These are phyloP conservation scores for Varanus salvator DNA, from an alignment of 2,113 vertebrate species.

Conservation along the genomic window DNA sequence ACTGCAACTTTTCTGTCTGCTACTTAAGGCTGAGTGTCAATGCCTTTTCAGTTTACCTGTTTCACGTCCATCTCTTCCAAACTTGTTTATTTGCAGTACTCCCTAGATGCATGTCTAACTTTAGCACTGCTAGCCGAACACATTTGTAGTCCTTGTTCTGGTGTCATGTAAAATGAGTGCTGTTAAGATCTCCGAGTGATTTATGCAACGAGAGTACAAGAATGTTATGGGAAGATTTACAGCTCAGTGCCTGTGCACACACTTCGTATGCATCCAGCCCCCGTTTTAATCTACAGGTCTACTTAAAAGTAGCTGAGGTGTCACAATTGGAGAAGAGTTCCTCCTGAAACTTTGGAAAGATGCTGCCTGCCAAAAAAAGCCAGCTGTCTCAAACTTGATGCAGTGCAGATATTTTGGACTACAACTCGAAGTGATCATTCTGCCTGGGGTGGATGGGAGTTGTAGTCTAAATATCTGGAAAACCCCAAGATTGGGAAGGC, in stretches of 20 bases:
- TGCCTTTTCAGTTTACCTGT: background rate
- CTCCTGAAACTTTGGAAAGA: no score
- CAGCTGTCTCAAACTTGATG: no score
- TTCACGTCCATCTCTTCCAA: background rate
- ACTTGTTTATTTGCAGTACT: background rate
- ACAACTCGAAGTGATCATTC: no score
- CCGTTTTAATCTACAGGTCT: background rate
- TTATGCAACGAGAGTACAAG: background rate
- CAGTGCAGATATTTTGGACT: no score
- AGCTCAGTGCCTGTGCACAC: background rate
- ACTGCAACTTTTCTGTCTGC: background rate
- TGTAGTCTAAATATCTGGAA: no score
- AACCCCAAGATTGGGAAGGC: no score
- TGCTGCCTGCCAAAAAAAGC: background rate
- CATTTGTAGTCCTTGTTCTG: background rate
- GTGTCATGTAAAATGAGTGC: background rate
- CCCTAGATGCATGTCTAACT: background rate
- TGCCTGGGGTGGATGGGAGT: no score
- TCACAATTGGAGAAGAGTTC: no score
- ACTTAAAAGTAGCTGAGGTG: background rate
- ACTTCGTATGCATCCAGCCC: background rate
- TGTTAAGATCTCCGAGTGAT: background rate
- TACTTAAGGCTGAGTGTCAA: background rate
- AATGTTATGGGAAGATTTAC: background rate
- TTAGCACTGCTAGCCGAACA: background rate